A percentile compares a stretch with the other conserved stretches of the same genome.
phyloP scores from a whole-genome alignment of 2,797 vertebrate species.

The Bovichtus variegatus region DNA sequence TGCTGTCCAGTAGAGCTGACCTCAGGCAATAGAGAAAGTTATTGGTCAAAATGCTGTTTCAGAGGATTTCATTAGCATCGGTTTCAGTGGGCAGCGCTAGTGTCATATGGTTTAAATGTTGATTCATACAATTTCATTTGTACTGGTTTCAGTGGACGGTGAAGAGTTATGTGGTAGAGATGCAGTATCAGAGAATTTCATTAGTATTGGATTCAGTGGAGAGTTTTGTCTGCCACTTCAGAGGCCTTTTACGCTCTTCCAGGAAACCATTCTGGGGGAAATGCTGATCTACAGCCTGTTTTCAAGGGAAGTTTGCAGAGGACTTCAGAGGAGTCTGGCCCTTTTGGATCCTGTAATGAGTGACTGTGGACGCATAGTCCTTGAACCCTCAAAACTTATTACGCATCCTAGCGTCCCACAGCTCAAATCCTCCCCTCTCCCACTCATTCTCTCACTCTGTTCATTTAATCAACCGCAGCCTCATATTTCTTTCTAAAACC shows the following conservation, averaged over 20 bases:
- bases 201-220: conserved; percentile 55
- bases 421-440: conserved; percentile 8
- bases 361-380: conserved; percentile 12
- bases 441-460: conserved; percentile 4
- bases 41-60: conserved; percentile 31
- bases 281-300: conserved; percentile 24
- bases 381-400: conserved; percentile 34
- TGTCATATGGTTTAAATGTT: conserved; percentile 33
- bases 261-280: conserved; percentile 18
- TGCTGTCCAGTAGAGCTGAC: neutral
- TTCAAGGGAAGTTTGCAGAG: conserved; percentile 20
- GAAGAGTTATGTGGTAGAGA: conserved; percentile 45
- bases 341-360: conserved; percentile 28
- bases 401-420: conserved; percentile 13
- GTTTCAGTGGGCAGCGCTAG: conserved; percentile 27
- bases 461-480: conserved; percentile 17
- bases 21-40: conserved; percentile 16
- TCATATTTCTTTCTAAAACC: conserved; percentile 7
- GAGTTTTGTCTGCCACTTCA: conserved; percentile 35
- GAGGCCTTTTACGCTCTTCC: conserved; percentile 19
- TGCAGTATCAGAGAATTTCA: conserved; percentile 35
- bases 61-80: conserved; percentile 52
- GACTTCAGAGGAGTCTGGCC: conserved; percentile 19
- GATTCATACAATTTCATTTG: conserved; percentile 57
- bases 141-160: conserved; percentile 38